Evolutionary conservation across 2,888 invertebrate genomes (phyloP), one percentile per base, ranked within the genome.

Genomic region (Eupelmus urozonus): DNA sequence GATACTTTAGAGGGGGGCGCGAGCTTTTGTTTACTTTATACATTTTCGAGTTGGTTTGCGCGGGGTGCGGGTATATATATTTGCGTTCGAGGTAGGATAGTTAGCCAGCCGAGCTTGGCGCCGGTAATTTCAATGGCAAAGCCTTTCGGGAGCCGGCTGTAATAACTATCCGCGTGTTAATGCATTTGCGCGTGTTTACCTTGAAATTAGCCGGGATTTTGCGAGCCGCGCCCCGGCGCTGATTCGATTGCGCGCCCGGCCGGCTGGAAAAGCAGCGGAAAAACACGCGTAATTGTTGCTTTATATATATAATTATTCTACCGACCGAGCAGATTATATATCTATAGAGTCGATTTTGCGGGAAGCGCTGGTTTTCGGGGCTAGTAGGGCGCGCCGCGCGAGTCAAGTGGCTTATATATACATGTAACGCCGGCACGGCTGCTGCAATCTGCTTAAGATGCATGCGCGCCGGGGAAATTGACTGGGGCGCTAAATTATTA

Each of bases 241-340:
- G 13, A 11, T 40, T 63, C 45, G 34, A 34, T 29, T n/a, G 25
- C 45, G 0, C 63, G 63, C 16, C 23, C 63, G 16, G 23, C 42
- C 20, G 23, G 16, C 63, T n/a, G 63, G 40, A 40, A 63, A 60
- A 20, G 20, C 16, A 34, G 2, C 25, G 63, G 34, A 45, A 63
- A 63, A 63, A 63, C 34, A n/a, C 34, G 7, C 4, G n/a, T 20
- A 34, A n/a, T n/a, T n/a, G n/a, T n/a, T n/a, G n/a, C n/a, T n/a
- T n/a, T n/a, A n/a, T n/a, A n/a, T n/a, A n/a, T n/a, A n/a, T n/a
- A 34, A 34, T 34, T 34, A 34, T 34, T 34, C 9, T 34, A 9
- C 9, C 3, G 34, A 9, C 9, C 9, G 9, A 5, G 9, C 34
- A 34, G 9, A 34, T 9, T 34, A 34, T 34, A 34, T 34, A 34